Percentiles rank a stretch among this genome's conserved stretches.
Evolutionary conservation across 1,140 invertebrate genomes (phyloP).

Genomic region (Pristionchus pacificus): DNA sequence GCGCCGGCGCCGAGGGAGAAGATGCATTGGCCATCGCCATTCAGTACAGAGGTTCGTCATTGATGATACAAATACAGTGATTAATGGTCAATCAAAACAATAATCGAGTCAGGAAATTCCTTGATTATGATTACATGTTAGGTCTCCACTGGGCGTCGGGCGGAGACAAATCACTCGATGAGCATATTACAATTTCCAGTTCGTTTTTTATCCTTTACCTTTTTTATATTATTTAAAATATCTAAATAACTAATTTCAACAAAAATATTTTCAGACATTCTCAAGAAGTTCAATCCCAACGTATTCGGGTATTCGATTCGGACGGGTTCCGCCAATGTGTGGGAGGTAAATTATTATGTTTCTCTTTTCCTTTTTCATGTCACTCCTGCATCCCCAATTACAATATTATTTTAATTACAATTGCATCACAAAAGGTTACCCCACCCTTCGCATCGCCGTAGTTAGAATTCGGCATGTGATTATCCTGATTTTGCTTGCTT

Average conservation of each 20-base stretch:
- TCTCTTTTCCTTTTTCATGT: no score
- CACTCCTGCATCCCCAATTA: no score
- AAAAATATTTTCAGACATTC: constrained; percentile 46
- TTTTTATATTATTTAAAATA: no score
- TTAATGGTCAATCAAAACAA: not conserved
- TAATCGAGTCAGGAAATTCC: constrained; percentile 60
- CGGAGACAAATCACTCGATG: constrained; percentile 70
- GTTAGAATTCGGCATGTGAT: constrained; percentile 52
- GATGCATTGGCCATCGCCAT: constrained; percentile 71
- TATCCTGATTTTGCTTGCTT: constrained; percentile 49
- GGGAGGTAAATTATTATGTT: constrained; percentile 24
- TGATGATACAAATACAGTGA: not conserved
- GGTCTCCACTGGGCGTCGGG: constrained; percentile 74
- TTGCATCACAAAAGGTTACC: constrained; percentile 50
- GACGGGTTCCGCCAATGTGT: constrained; percentile 39
- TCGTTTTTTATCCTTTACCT: no score
- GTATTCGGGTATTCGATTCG: constrained; percentile 57
- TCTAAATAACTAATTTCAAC: not conserved
- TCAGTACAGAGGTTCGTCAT: constrained; percentile 65
- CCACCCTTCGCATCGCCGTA: constrained; percentile 56
- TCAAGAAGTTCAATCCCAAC: constrained; percentile 57
- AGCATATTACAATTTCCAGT: constrained; percentile 72
- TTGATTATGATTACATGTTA: no score
- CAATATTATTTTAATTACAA: constrained; percentile 34
- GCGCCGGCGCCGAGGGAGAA: constrained; percentile 71